A percentile compares a stretch with the other conserved stretches of the same genome.
These are phyloP conservation scores for Pipistrellus nathusii DNA, from an alignment of 2,797 vertebrate species.

Conservation along the genomic window DNA sequence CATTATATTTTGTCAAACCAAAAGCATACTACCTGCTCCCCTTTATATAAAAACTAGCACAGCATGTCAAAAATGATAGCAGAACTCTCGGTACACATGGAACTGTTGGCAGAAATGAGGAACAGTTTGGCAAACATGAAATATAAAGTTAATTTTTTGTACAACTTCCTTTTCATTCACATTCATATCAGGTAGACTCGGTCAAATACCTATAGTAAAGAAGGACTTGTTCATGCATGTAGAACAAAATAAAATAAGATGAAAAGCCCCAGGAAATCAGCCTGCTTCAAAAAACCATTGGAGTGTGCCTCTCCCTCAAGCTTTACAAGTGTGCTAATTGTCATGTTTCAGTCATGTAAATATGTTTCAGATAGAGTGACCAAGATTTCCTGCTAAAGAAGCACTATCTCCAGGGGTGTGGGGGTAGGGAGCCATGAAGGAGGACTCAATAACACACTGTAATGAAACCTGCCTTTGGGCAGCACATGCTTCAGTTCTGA, in stretches of 20 bases:
- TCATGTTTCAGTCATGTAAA: conserved; percentile 82
- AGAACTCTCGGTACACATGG: not conserved
- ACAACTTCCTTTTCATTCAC: conserved; percentile 69
- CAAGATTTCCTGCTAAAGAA: conserved; percentile 66
- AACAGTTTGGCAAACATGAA: conserved; percentile 50
- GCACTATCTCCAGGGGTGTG: conserved; percentile 4
- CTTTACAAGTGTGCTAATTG: conserved; percentile 87
- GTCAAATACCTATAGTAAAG: conserved; percentile 84
- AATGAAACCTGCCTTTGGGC: conserved; percentile 85
- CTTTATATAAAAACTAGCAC: conserved; percentile 53
- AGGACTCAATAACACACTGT: conserved; percentile 69
- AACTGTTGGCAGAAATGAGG: conserved; percentile 42
- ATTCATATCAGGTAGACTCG: conserved; percentile 79
- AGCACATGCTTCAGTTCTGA: conserved; percentile 79
- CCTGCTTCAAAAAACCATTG: conserved; percentile 85
- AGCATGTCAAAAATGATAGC: conserved; percentile 44
- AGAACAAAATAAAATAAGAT: conserved; percentile 80
- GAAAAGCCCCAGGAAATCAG: conserved; percentile 85
- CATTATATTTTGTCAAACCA: conserved; percentile 50
- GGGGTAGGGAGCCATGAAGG: conserved; percentile 67
- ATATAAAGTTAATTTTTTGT: conserved; percentile 72
- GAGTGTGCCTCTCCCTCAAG: conserved; percentile 85
- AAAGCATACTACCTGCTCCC: conserved; percentile 27
- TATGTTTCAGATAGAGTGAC: conserved; percentile 77
- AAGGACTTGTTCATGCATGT: conserved; percentile 84